Conservation (phyloP, 2,797 vertebrate species). For the Podarcis siculus region DNA sequence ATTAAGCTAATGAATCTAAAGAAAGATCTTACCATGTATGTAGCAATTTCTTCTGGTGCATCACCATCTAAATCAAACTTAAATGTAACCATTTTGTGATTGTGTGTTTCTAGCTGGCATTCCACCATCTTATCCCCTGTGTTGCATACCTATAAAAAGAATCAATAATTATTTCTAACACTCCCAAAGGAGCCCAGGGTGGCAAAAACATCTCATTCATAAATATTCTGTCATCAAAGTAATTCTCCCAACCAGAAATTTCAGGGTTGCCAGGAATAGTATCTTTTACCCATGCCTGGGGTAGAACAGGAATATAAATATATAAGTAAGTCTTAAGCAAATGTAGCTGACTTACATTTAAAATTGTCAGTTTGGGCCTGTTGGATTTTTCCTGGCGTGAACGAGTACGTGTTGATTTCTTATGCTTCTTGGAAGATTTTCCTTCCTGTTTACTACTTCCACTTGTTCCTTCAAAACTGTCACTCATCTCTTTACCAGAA, state of each 20-base stretch:
- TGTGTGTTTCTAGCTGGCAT: conserved; percentile 97
- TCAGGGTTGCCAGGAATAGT: too few relatives aligned
- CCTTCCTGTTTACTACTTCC: conserved; percentile 86
- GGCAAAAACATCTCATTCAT: too few relatives aligned
- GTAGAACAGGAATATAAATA: background rate
- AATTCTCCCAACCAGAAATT: too few relatives aligned
- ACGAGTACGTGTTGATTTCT: conserved; percentile 89
- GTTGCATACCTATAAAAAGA: conserved; percentile 87
- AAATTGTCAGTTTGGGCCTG: conserved; percentile 92
- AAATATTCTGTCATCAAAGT: too few relatives aligned
- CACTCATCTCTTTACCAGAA: conserved; percentile 95
- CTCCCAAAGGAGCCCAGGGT: background rate
- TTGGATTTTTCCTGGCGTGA: conserved; percentile 91
- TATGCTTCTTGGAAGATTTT: conserved; percentile 87
- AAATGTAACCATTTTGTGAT: conserved; percentile 99
- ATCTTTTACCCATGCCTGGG: too few relatives aligned
- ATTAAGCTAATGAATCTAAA: background rate
- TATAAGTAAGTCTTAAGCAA: background rate
- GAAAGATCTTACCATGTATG: conserved; percentile 88
- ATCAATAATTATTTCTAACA: conserved; percentile 12
- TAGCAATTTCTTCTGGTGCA: conserved; percentile 96
- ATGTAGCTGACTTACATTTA: conserved; percentile 86
- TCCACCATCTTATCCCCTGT: conserved; percentile 99
- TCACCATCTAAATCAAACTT: conserved; percentile 98
- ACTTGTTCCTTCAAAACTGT: conserved; percentile 87